A percentile compares a stretch with the other conserved stretches of the same genome.
Conservation (phyloP, 1,140 invertebrate genomes). For the Mya arenaria region DNA sequence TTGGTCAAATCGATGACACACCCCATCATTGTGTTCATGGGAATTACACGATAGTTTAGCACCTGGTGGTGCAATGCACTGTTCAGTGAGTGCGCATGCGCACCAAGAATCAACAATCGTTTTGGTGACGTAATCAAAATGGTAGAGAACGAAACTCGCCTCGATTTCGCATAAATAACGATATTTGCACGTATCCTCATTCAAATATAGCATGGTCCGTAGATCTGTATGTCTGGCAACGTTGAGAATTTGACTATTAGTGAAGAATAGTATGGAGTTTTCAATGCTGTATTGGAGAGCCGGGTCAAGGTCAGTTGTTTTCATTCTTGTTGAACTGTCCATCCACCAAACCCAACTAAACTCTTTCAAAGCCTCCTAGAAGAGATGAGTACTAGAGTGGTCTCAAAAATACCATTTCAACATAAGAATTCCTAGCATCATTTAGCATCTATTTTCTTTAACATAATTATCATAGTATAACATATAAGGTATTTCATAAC, state of each 20-base stretch:
- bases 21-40: background rate
- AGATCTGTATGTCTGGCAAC: constrained; percentile 46
- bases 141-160: constrained; percentile 39
- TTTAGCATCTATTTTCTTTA: background rate
- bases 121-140: constrained; percentile 28
- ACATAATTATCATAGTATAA: background rate
- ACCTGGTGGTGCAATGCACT: constrained; percentile 45
- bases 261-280: constrained; percentile 22
- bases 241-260: background rate
- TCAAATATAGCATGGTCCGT: constrained; percentile 34
- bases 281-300: constrained; percentile 27
- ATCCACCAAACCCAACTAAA: constrained; percentile 54
- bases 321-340: constrained; percentile 45
- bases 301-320: constrained; percentile 20
- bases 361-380: constrained; percentile 5
- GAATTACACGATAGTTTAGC: background rate
- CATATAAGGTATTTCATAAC: background rate
- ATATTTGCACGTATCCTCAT: constrained; percentile 49
- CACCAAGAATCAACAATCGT: constrained; percentile 36
- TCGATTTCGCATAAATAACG: constrained; percentile 36
- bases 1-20: constrained; percentile 19
- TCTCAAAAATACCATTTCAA: no score
- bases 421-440: background rate
- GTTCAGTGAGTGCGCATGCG: constrained; percentile 31
- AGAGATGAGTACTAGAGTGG: background rate